A percentile compares a stretch with the other conserved stretches of the same genome.
Conservation (phyloP, 2,113 vertebrate genomes). For the Buteo buteo region DNA sequence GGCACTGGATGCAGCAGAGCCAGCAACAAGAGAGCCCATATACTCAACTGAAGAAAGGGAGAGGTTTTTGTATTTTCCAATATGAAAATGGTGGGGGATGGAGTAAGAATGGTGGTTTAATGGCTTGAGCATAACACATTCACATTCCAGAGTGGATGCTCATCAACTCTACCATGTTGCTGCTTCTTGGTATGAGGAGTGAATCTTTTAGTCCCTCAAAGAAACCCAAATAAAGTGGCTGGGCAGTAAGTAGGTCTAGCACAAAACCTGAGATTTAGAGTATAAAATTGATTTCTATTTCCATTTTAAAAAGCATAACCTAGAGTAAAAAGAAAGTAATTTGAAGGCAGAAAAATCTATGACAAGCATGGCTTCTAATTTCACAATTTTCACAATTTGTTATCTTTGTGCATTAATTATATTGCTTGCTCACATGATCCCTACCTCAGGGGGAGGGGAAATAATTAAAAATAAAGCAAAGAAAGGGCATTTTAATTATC, state of each 20-base stretch:
- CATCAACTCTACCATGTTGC: neutral
- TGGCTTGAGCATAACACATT: neutral
- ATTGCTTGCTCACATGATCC: neutral
- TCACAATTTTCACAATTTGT: neutral
- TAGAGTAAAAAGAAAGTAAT: neutral
- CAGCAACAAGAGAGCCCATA: neutral
- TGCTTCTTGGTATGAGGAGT: neutral
- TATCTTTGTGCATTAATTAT: neutral
- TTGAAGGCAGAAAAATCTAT: neutral
- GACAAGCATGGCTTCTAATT: neutral
- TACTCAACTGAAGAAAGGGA: neutral
- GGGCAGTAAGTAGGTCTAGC: neutral
- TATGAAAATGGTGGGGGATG: accelerated
- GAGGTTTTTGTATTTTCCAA: neutral
- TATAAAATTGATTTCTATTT: neutral
- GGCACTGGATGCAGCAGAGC: neutral
- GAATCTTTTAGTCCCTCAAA: neutral
- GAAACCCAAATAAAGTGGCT: neutral
- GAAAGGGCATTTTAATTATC: neutral
- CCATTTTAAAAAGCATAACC: neutral
- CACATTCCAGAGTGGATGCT: neutral
- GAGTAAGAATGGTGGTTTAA: neutral
- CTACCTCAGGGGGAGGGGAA: neutral
- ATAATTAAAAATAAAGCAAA: constrained; percentile 2
- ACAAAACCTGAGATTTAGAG: neutral